A percentile compares a stretch with the other conserved stretches of the same genome.
phyloP scores from a whole-genome alignment of 2,113 vertebrate genomes.

The Columba janthina region DNA sequence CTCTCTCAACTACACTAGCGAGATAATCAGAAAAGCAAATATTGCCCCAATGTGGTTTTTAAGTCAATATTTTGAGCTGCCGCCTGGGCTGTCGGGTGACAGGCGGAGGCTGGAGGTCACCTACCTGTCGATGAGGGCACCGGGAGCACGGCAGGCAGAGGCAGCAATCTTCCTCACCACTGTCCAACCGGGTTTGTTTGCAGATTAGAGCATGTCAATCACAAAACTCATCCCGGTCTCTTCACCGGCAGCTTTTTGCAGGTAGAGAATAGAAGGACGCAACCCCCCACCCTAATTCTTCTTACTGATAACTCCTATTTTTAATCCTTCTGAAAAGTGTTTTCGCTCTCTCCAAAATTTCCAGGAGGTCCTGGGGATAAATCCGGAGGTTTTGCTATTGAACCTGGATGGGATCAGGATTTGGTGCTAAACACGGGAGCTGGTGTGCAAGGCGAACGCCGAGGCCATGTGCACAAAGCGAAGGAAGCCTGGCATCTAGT shows the following conservation, averaged over 20 bases:
- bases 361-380: background rate
- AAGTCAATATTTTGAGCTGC: constrained; percentile 48
- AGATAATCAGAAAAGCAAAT: constrained; percentile 39
- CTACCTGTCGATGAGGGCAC: constrained; percentile 12
- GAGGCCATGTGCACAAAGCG: background rate
- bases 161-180: background rate
- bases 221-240: background rate
- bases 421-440: background rate
- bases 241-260: background rate
- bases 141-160: background rate
- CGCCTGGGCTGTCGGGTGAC: background rate
- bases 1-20: background rate
- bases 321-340: background rate
- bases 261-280: background rate
- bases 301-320: background rate
- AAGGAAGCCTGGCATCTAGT: constrained; percentile 86
- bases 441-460: background rate
- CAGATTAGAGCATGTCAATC: background rate
- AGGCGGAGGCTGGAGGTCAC: constrained; percentile 31
- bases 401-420: background rate
- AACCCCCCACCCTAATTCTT: background rate
- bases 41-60: background rate
- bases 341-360: background rate
- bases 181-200: background rate
- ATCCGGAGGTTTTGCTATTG: background rate